Base-by-base conservation (phyloP, 2,888 invertebrate genomes). In the Charanyca ferruginea region DNA sequence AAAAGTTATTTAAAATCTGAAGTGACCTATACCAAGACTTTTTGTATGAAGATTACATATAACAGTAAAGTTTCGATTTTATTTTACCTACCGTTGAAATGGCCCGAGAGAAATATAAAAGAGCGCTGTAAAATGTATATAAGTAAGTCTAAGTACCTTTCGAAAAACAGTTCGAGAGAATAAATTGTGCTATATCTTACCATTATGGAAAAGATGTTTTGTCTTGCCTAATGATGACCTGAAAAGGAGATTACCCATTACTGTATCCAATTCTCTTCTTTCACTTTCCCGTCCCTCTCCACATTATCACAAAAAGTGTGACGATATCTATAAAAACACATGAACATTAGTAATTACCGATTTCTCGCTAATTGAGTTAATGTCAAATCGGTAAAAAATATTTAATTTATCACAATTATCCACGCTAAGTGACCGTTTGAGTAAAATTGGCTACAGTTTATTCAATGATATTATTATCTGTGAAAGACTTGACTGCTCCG, bases 341-440 rank as follows among this genome's bases (percentile, higher is more conserved):
- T 41, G 8, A 18, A 16, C 44, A 44, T 18, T 32, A 45, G 41
- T 45, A 57, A 64, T 64, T 25, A 60, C 55, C 8, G 64, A 77
- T 73, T 73, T 73, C 73, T 71, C 64, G 62, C 55, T 71, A 77
- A 77, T 60, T 59, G 11, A 47, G 28, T 44, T n/a, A 22, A 25
- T 60, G 42, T 47, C 64, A 32, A 18, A 16, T 20, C 9, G 0
- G 18, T 52, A 63, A 70, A 75, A 70, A 49, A 11, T 6, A 47
- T 42, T 47, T 70, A 42, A 64, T 48, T 44, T 13, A 77, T 77
- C 20, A 9, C 22, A 38, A 51, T 23, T 28, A 3, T 22, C 16
- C 54, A 71, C 64, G 73, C 54, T 11, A 48, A 35, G 22, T 42
- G 18, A 22, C 23, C 16, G 20, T 45, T 54, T 47, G 20, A 70